Evolutionary conservation across 2,888 invertebrate genomes (phyloP), one percentile per base, ranked within the genome.

Genomic region (Fragum fragum): DNA sequence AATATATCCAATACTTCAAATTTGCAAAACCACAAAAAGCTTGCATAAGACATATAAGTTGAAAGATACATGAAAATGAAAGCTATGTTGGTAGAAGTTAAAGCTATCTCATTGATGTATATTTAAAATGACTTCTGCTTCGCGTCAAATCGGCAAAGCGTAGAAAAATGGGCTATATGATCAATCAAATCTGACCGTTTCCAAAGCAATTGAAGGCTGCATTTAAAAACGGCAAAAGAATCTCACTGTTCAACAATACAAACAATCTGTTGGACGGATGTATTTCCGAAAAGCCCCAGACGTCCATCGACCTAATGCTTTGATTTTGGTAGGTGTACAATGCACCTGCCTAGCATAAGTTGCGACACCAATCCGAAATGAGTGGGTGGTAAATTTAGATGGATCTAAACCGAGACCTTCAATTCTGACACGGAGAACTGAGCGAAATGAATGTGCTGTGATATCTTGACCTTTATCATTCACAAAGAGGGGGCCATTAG

Each of bases 281-380:
- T 47, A 47, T 47, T 47, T 47, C 3, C 14, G 14, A n/a, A 9
- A 47, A 3, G 47, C 47, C n/a, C n/a, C n/a, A 3, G 47, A 47
- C 47, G n/a, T n/a, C n/a, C n/a, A n/a, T n/a, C n/a, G 47, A 47
- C 47, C 47, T 14, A 47, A n/a, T 14, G 47, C 16, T n/a, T 47
- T 47, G 2, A 47, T 47, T 47, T 47, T 47, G 16, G 5, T n/a
- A 47, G n/a, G 14, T n/a, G 47, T 14, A n/a, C 14, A 47, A 47
- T 18, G 5, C 14, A 47, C 3, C 16, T 47, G 47, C 14, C n/a
- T 47, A 47, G 47, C 47, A 47, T 47, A 47, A 14, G 57, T 26
- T 26, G 57, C 57, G 16, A 9, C 57, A 23, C 57, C 57, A 23
- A 57, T 57, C 28, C 57, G n/a, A 57, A 57, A 57, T 1, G 57